Base-by-base conservation (phyloP, 2,113 vertebrate genomes). In the Melanostigma gelatinosum region DNA sequence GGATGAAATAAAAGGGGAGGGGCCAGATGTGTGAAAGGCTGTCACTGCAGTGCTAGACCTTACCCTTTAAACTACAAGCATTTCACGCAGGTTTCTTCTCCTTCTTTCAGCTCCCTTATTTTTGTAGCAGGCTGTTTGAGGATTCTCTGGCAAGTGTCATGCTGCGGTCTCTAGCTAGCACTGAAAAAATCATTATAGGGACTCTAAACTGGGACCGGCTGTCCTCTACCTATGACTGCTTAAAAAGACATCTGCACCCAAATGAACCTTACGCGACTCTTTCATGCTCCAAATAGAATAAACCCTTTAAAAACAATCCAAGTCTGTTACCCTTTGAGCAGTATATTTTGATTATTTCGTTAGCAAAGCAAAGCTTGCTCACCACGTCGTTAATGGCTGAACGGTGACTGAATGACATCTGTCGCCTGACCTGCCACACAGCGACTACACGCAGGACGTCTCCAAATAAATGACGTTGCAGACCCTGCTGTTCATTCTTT, bases 131-230 rank as follows among this genome's bases (percentile, higher is more conserved):
- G 44, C 34, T 16, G 79, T 70, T 79, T 42, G 71, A 66, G 50
- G 38, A 77, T 32, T 71, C n/a, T 22, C 52, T 54, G 55, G 70
- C 36, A 66, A 44, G 72, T 54, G 27, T 24, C 55, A 57, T 7
- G 22, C 69, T 73, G 83, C 62, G 69, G 67, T 86, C 58, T 83
- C 62, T 50, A 36, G 58, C 20, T 55, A 65, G 66, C 75, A 70
- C 73, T 77, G 61, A 80, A 79, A 77, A 70, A 88, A 83, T 62
- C 52, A 90, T 79, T 52, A 71, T 11, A 57, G 38, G 34, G 58
- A 72, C 69, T 83, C 44, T 62, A 57, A 82, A 42, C 55, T 77
- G 77, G 61, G 40, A 61, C 61, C 42, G 38, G 42, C 68, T 70
- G 81, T 80, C 68, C 63, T 79, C 75, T 34, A 68, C 16, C 66